Evolutionary conservation across 1,140 invertebrate species (phyloP).

Genomic region (Pollicipes pollicipes): DNA sequence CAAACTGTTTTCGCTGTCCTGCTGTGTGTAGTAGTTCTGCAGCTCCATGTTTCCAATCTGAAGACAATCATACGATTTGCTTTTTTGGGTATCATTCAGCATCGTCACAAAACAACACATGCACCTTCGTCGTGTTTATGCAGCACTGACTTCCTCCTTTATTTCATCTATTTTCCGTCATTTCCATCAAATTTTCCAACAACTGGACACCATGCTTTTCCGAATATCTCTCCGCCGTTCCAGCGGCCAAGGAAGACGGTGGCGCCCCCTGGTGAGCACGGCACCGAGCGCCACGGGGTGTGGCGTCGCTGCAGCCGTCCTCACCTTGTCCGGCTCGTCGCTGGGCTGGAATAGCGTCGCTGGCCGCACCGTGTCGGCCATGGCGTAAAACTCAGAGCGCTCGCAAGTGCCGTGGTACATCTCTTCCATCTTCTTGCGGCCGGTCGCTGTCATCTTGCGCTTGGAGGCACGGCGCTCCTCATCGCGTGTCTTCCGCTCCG

Average conservation of each 20-base stretch:
- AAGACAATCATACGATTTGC: not conserved
- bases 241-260: too few species aligned
- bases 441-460: conserved; percentile 81
- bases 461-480: conserved; percentile 92
- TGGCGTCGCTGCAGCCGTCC: too few species aligned
- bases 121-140: too few species aligned
- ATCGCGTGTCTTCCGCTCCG: conserved; percentile 93
- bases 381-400: conserved; percentile 92
- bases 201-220: too few species aligned
- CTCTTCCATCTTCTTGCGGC: conserved; percentile 90
- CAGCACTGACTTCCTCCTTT: too few species aligned
- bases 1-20: not conserved
- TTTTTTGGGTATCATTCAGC: too few species aligned
- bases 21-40: not conserved
- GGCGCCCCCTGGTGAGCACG: too few species aligned
- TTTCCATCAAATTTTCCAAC: too few species aligned
- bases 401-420: conserved; percentile 88
- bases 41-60: not conserved
- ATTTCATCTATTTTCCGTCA: too few species aligned
- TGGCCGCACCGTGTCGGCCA: conserved; percentile 83
- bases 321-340: conserved; percentile 28
- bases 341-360: conserved; percentile 89
- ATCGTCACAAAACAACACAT: too few species aligned
- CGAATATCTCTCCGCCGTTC: too few species aligned
- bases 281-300: too few species aligned